phyloP scores from a whole-genome alignment of 2,113 vertebrate species.

The Barnardius zonarius region DNA sequence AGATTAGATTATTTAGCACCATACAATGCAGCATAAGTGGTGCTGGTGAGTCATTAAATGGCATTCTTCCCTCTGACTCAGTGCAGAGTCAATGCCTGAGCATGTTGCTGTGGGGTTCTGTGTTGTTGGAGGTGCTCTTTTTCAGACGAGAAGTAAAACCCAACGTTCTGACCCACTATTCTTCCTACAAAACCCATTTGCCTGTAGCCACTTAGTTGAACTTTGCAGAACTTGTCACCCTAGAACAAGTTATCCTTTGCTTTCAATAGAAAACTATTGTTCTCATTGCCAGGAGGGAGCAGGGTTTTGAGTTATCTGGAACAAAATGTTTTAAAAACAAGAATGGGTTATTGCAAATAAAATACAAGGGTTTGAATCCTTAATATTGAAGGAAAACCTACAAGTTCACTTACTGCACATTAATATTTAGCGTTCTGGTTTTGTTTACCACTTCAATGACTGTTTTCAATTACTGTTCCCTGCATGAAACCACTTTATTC shows the following conservation, averaged over 20 bases:
- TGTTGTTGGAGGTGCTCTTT: conserved; percentile 52
- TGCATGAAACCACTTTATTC: conserved; percentile 45
- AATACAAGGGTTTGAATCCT: conserved; percentile 21
- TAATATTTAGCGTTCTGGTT: conserved; percentile 39
- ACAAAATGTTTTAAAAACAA: conserved; percentile 47
- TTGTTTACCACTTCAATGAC: conserved; percentile 57
- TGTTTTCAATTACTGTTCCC: conserved; percentile 58
- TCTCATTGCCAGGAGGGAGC: conserved; percentile 26
- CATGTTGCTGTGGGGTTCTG: conserved; percentile 52
- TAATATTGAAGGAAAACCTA: conserved; percentile 43
- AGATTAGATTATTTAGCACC: conserved; percentile 67
- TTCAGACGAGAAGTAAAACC: not conserved
- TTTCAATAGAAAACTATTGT: conserved; percentile 35
- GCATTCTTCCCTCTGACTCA: conserved; percentile 64
- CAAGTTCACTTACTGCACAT: conserved; percentile 7
- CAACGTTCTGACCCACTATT: not conserved
- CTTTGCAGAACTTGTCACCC: not conserved
- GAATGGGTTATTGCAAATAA: conserved; percentile 28
- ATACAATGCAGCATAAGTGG: conserved; percentile 49
- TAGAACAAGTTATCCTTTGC: conserved; percentile 19
- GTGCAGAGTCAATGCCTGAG: conserved; percentile 44
- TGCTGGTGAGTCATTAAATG: conserved; percentile 62
- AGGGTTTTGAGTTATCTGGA: conserved; percentile 35
- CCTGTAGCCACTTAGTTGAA: not conserved
- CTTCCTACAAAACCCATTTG: not conserved